Percentiles rank a stretch among this genome's conserved stretches.
phyloP scores from a whole-genome alignment of 2,888 invertebrate genomes.

The Platycnemis pennipes region DNA sequence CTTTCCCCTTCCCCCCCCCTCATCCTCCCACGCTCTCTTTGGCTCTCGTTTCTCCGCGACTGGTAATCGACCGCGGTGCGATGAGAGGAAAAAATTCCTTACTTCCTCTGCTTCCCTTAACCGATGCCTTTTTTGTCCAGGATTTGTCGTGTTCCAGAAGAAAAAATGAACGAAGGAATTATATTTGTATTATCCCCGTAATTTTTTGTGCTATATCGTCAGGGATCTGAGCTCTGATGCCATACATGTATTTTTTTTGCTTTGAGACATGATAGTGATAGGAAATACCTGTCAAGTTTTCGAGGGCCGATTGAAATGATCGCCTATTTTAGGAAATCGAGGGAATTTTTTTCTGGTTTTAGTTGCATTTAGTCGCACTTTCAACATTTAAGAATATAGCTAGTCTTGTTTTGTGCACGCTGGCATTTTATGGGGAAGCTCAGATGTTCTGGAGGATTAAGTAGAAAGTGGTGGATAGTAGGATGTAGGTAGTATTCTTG shows the following conservation, averaged over 20 bases:
- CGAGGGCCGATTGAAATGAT: background rate
- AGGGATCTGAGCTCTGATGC: background rate
- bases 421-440: no score
- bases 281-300: background rate
- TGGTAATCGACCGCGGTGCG: background rate
- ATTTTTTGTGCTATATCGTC: background rate
- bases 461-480: no score
- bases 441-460: no score
- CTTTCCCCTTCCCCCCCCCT: background rate
- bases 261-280: background rate
- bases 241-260: background rate
- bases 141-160: background rate
- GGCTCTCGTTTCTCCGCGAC: background rate
- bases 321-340: background rate
- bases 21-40: background rate
- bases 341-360: background rate
- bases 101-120: background rate
- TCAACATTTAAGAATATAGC: no score
- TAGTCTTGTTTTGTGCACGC: no score
- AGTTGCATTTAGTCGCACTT: background rate
- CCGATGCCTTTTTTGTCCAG: background rate
- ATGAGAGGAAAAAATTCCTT: background rate
- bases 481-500: no score
- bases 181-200: slow-evolving; percentile 24
- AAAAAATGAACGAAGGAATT: background rate